A percentile compares a stretch with the other conserved stretches of the same genome.
These are phyloP conservation scores for Cricetomys ansorgei DNA, from an alignment of 2,113 vertebrate species.

Conservation along the genomic window DNA sequence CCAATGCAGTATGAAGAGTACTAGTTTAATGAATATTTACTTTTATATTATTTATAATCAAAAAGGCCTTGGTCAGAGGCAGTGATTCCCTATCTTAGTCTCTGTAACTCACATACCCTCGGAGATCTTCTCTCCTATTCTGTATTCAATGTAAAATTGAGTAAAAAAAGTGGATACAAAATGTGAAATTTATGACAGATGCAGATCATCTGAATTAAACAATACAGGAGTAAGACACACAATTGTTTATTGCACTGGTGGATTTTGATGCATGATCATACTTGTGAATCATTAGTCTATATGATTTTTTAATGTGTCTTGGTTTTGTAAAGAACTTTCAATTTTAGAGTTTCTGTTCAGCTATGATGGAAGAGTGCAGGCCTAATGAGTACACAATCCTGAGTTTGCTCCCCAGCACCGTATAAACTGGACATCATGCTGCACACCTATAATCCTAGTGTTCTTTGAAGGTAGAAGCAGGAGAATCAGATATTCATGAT, in stretches of 20 bases:
- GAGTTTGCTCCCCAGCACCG: background rate
- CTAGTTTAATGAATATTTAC: background rate
- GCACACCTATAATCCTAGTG: too few species aligned
- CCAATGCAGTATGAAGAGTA: background rate
- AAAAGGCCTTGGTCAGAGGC: background rate
- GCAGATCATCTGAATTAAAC: background rate
- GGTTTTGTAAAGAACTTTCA: background rate
- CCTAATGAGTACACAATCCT: background rate
- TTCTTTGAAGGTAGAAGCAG: background rate
- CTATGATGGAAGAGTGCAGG: background rate
- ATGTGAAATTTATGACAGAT: background rate
- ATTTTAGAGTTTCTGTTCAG: background rate
- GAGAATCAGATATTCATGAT: background rate
- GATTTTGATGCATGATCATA: background rate
- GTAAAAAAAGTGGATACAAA: background rate
- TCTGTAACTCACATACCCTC: background rate
- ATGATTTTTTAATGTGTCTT: background rate
- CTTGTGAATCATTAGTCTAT: background rate
- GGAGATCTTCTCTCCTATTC: background rate
- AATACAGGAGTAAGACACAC: accelerated
- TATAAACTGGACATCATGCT: background rate
- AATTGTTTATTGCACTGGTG: accelerated
- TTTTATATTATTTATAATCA: background rate
- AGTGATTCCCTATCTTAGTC: background rate
- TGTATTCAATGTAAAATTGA: background rate